Conservation (phyloP, 2,888 invertebrate genomes). For the Rhogogaster chlorosoma region DNA sequence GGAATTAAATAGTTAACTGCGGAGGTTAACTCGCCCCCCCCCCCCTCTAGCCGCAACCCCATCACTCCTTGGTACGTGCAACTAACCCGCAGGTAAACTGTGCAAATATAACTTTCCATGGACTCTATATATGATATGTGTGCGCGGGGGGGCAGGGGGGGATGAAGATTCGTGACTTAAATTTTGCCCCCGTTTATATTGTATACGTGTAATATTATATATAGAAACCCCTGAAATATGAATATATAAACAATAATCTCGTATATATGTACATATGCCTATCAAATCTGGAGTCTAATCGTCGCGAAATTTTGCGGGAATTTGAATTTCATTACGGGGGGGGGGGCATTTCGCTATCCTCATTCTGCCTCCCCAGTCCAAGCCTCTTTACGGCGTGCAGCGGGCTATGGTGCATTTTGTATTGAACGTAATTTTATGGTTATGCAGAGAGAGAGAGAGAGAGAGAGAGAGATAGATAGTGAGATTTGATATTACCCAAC, state of each 20-base stretch:
- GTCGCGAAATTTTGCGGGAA: conserved; percentile 20
- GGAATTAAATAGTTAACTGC: conserved; percentile 40
- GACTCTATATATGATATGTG: background rate
- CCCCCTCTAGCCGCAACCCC: too few relatives aligned
- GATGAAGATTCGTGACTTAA: background rate
- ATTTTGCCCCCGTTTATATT: background rate
- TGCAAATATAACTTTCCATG: background rate
- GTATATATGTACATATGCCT: background rate
- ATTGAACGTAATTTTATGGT: conserved; percentile 45
- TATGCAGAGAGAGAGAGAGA: background rate
- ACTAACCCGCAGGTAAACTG: background rate
- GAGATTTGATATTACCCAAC: background rate
- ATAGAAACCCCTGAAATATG: background rate
- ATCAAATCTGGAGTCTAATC: background rate
- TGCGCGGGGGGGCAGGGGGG: background rate
- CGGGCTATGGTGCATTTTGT: conserved; percentile 39
- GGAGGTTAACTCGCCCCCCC: background rate
- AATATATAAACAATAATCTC: background rate
- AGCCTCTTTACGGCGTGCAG: background rate
- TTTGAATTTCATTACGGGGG: background rate
- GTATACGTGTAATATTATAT: background rate
- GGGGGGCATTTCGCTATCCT: too few relatives aligned
- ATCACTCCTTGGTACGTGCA: background rate
- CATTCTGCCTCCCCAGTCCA: background rate
- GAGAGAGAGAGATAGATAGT: background rate